Conservation (phyloP, 2,888 invertebrate species). For the Calameuta filiformis region DNA sequence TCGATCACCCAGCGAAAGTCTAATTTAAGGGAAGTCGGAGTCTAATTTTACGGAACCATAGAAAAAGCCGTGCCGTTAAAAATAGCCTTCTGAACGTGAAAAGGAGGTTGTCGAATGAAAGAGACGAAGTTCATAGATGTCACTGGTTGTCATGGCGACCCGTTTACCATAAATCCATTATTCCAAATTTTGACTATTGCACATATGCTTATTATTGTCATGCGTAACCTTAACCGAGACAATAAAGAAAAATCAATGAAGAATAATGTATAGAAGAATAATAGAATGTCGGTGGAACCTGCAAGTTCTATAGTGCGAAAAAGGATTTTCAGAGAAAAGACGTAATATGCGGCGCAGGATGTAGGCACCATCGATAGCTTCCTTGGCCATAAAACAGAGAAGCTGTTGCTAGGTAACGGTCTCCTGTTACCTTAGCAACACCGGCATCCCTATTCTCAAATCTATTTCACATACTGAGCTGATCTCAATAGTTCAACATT, state of each 20-base stretch:
- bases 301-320: background rate
- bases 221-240: background rate
- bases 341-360: background rate
- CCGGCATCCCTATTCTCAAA: conserved; percentile 19
- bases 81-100: background rate
- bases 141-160: conserved; percentile 26
- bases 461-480: background rate
- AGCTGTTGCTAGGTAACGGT: conserved; percentile 61
- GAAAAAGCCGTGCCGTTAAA: background rate
- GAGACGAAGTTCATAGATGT: conserved; percentile 9
- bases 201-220: background rate
- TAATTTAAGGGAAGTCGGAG: background rate
- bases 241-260: background rate
- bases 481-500: background rate
- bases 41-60: background rate
- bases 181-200: background rate
- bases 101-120: conserved; percentile 6
- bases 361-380: background rate
- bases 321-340: background rate
- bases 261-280: too few relatives aligned
- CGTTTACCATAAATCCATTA: conserved; percentile 3
- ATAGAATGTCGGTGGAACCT: background rate
- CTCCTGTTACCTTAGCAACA: conserved; percentile 51
- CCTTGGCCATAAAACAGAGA: conserved; percentile 30
- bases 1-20: background rate